Conservation (phyloP, 2,113 vertebrate species). For the Cinclus mexicanus region DNA sequence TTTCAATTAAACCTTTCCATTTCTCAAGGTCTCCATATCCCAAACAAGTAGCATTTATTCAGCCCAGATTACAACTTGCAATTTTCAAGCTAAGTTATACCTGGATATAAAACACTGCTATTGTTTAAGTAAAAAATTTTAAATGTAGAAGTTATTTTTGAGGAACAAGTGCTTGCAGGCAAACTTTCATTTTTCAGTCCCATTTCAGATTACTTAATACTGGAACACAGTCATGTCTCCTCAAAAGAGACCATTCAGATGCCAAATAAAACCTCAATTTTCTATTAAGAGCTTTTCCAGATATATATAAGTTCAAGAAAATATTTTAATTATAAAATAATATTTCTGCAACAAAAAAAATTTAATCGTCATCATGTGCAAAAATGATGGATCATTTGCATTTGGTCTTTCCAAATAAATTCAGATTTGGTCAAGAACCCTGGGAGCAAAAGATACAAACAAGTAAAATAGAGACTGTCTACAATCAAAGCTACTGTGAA, state of each 20-base stretch:
- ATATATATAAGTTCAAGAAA: background rate
- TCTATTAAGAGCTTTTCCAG: background rate
- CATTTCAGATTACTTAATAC: background rate
- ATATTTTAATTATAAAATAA: background rate
- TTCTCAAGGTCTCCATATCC: background rate
- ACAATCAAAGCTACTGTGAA: background rate
- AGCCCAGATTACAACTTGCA: background rate
- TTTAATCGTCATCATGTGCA: background rate
- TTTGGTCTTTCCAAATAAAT: background rate
- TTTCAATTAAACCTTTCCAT: background rate
- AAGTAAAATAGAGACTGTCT: background rate
- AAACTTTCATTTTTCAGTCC: background rate
- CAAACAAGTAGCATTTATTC: background rate
- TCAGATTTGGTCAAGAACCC: background rate
- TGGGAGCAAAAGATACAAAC: background rate
- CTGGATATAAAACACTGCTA: background rate
- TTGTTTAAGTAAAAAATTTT: background rate
- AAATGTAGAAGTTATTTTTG: background rate
- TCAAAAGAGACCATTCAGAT: background rate
- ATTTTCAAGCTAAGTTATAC: background rate
- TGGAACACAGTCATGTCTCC: background rate
- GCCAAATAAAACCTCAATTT: background rate
- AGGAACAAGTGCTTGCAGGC: background rate
- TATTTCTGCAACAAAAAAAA: background rate
- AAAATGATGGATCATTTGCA: background rate